phyloP scores from a whole-genome alignment of 2,113 vertebrate species.

The Ranitomeya variabilis region DNA sequence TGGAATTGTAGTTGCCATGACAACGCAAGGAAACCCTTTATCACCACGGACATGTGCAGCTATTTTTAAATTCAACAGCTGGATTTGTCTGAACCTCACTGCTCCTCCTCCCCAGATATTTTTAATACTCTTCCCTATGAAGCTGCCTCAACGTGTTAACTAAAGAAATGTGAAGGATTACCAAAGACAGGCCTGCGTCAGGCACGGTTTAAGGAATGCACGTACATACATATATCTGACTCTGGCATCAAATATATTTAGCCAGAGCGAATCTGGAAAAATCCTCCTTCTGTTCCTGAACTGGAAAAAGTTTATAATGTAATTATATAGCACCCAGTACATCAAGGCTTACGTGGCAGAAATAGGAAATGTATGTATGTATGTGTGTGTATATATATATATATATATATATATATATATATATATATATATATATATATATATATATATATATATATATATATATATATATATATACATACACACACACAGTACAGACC shows the following conservation, averaged over 20 bases:
- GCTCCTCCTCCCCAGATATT: conserved; percentile 47
- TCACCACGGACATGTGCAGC: conserved; percentile 72
- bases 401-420: too few relatives aligned
- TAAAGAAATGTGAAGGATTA: conserved; percentile 64
- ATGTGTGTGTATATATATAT: too few relatives aligned
- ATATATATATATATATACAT: too few relatives aligned
- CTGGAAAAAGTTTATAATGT: not conserved
- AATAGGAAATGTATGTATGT: too few relatives aligned
- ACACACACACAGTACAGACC: too few relatives aligned
- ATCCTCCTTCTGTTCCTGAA: conserved; percentile 1
- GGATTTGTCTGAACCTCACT: conserved; percentile 73
- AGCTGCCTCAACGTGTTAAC: conserved; percentile 58
- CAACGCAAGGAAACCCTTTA: conserved; percentile 73
- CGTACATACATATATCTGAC: not conserved
- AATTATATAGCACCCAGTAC: not conserved
- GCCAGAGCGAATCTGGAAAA: conserved; percentile 8
- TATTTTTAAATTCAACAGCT: conserved; percentile 82
- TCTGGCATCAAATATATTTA: conserved; percentile 12
- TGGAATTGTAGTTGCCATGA: conserved; percentile 75
- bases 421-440: too few relatives aligned
- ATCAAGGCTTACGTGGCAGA: too few relatives aligned
- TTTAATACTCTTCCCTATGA: conserved; percentile 50
- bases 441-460: too few relatives aligned
- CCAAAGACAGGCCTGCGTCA: conserved; percentile 52
- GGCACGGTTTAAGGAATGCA: conserved; percentile 26